These are phyloP conservation scores for Ferrisia virgata DNA, from an alignment of 2,888 invertebrate genomes.

Conservation along the genomic window DNA sequence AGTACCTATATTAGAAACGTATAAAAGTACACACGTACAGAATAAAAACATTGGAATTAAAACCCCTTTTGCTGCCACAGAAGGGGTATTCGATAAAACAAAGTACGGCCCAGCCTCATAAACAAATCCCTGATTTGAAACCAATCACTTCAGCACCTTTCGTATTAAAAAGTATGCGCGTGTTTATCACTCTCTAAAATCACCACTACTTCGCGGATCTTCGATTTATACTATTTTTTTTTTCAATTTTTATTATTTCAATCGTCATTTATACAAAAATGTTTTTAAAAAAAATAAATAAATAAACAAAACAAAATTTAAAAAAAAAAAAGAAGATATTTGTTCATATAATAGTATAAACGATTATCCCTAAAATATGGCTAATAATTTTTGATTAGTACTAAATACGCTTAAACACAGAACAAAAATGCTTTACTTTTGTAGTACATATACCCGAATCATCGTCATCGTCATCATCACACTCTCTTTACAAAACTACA, in stretches of 20 bases:
- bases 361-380: slow-evolving; percentile 29
- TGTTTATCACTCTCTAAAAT: neutral
- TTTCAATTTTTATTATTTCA: no score
- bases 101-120: neutral
- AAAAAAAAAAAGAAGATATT: neutral
- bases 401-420: slow-evolving; percentile 21
- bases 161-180: neutral
- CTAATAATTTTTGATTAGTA: slow-evolving; percentile 32
- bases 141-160: neutral
- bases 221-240: slow-evolving; percentile 24
- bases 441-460: neutral
- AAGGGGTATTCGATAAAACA: neutral
- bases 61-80: neutral
- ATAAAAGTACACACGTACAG: slow-evolving; percentile 32
- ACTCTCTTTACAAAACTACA: neutral
- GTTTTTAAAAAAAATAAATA: no score
- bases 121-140: neutral
- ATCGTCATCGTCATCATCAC: neutral
- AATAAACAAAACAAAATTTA: neutral
- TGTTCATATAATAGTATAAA: slow-evolving; percentile 29
- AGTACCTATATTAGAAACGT: slow-evolving; percentile 43
- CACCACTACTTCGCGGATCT: slow-evolving; percentile 23
- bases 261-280: neutral
- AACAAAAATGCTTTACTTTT: neutral
- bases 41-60: slow-evolving; percentile 37